Evolutionary conservation across 2,113 vertebrate species (phyloP), one percentile per base, ranked within the genome.

Genomic region (Anhinga anhinga): DNA sequence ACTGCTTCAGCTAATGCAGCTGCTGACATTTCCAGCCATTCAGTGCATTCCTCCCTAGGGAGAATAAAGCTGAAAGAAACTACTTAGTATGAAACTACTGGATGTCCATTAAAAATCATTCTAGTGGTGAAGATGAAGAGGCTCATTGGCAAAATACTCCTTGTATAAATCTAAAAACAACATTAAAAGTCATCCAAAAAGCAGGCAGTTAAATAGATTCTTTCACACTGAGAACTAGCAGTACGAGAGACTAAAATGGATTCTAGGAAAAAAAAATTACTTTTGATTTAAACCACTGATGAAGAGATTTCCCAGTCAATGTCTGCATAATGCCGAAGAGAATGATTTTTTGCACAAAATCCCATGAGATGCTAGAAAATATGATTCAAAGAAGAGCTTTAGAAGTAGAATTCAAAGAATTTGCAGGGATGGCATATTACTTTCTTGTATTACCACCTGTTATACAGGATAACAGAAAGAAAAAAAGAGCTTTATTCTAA

Each of bases 81-180:
- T 95, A 92, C 83, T 95, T 94, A 91, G 81, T 88, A 85, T 80
- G 50, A 97, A 93, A 93, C 90, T 92, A 95, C 95, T 97, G 90
- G 45, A 85, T 90, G 95, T 94, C 95, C 94, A 91, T 96, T 96
- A 95, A 95, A 97, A 95, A 88, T 67, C 91, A 70, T 97, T 97
- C 92, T 83, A 88, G 84, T 95, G 86, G 91, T 90, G 79, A 95
- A 94, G 95, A 95, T 91, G 88, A 97, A 96, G 94, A 95, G 84
- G 42, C 67, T 96, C 95, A 58, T 86, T 94, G 95, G 95, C 92
- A 96, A 96, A 96, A 95, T 87, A 91, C 45, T 82, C 82, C 85
- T 90, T 67, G 42, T 86, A 87, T 67, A 91, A 91, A 88, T 81
- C 91, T 96, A 91, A 94, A 97, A 95, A 92, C 93, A 92, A 94